Evolutionary conservation across 37 sponge, comb jelly and placozoan genomes (phyloP).

Genomic region (Diacarnus erythraeanus): DNA sequence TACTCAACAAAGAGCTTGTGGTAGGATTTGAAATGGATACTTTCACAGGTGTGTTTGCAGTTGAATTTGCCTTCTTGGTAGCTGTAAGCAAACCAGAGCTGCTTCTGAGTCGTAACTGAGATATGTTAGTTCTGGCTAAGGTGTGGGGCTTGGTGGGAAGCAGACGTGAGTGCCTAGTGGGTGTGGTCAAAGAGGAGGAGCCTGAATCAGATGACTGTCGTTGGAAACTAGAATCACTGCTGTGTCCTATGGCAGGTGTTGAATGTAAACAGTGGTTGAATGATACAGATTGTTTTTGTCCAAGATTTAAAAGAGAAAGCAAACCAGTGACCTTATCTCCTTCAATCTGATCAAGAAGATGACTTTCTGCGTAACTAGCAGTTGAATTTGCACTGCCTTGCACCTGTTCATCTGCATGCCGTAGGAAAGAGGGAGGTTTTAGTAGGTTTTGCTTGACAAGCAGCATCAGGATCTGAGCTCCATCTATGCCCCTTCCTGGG

Average conservation of each 20-base stretch:
- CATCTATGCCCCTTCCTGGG: slow-evolving; percentile 9
- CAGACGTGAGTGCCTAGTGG: neutral
- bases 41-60: slow-evolving; percentile 1
- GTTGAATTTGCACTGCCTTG: neutral
- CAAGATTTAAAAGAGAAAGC: slow-evolving; percentile 34
- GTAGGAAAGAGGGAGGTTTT: neutral
- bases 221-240: neutral
- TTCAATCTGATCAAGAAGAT: neutral
- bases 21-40: neutral
- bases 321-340: slow-evolving; percentile 27
- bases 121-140: slow-evolving; percentile 22
- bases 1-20: slow-evolving; percentile 11
- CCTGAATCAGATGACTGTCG: neutral
- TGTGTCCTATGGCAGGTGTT: neutral
- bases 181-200: neutral
- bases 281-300: neutral
- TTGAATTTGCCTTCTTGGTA: slow-evolving; percentile 6
- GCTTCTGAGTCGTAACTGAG: neutral
- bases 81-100: neutral
- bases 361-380: neutral
- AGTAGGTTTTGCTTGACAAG: slow-evolving; percentile 23
- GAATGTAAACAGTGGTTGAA: neutral
- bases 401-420: neutral
- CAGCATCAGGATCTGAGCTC: slow-evolving; percentile 30
- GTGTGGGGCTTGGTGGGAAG: slow-evolving; percentile 35